Percentiles rank a stretch among this genome's conserved stretches.
Evolutionary conservation across 2,888 invertebrate genomes (phyloP).

Genomic region (Teleogryllus oceanicus): DNA sequence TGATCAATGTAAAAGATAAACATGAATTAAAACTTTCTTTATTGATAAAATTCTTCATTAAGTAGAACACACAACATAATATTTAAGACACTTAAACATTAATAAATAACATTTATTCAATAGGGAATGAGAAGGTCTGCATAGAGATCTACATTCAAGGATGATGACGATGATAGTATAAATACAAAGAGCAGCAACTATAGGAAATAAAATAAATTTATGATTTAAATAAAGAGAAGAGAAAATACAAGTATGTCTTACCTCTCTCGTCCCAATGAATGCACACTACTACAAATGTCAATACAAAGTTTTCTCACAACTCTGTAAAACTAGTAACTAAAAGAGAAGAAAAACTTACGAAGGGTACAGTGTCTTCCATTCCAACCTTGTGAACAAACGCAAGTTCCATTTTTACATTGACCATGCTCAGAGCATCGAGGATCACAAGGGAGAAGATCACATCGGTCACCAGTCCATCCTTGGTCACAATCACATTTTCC

Average conservation of each 20-base stretch:
- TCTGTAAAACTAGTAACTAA: not conserved
- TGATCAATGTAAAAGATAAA: not conserved
- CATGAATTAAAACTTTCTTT: not conserved
- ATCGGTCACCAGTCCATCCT: conserved; percentile 90
- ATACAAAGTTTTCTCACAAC: no score
- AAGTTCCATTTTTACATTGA: conserved; percentile 95
- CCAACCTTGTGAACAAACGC: conserved; percentile 97
- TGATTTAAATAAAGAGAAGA: not conserved
- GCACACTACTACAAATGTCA: no score
- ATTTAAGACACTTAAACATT: no score
- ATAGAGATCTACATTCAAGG: no score
- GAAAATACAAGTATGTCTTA: no score
- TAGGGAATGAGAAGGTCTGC: no score
- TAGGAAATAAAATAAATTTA: no score
- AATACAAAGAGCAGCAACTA: no score
- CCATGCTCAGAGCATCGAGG: conserved; percentile 90
- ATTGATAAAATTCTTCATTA: not conserved
- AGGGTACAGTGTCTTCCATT: conserved; percentile 96
- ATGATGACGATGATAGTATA: no score
- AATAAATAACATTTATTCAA: no score
- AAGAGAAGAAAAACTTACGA: conserved; percentile 67
- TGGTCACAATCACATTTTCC: conserved; percentile 76
- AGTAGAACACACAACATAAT: no score
- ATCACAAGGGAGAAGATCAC: conserved; percentile 90
- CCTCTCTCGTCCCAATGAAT: no score